phyloP scores from a whole-genome alignment of 2,797 vertebrate genomes.

The Coranthus polyacanthus region DNA sequence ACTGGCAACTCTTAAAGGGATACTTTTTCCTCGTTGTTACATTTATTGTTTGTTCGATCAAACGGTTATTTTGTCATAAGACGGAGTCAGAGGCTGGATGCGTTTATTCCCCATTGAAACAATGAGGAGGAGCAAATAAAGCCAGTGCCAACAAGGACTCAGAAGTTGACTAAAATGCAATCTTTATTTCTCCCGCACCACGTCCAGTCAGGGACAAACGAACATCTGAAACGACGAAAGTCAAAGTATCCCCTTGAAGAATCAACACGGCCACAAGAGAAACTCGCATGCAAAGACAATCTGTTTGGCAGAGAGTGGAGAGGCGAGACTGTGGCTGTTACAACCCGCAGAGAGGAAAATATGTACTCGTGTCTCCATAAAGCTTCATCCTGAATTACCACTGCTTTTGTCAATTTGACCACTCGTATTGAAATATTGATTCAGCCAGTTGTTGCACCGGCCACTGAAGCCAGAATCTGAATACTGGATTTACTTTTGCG shows the following conservation, averaged over 20 bases:
- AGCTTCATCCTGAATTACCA: conserved; percentile 43
- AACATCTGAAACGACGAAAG: conserved; percentile 32
- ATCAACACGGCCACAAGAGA: conserved; percentile 79
- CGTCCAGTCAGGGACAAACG: conserved; percentile 21
- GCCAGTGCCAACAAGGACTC: conserved; percentile 4
- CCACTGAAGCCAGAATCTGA: conserved; percentile 55
- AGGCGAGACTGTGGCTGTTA: conserved; percentile 56
- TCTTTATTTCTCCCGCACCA: not conserved
- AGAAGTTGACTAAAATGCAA: conserved; percentile 1
- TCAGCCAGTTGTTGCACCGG: conserved; percentile 58
- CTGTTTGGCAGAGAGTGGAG: conserved; percentile 54
- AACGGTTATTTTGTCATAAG: conserved; percentile 14
- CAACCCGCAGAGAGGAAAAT: conserved; percentile 54
- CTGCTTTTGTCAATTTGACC: conserved; percentile 59
- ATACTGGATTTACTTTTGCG: conserved; percentile 28
- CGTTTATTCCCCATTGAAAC: conserved; percentile 23
- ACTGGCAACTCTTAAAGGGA: conserved; percentile 52
- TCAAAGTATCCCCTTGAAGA: conserved; percentile 56
- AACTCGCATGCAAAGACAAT: conserved; percentile 61
- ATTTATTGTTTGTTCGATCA: conserved; percentile 27
- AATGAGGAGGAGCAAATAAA: conserved; percentile 6
- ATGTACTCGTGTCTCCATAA: conserved; percentile 38
- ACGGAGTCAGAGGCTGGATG: not conserved
- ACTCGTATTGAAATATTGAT: conserved; percentile 75
- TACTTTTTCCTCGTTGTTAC: conserved; percentile 35